These are phyloP conservation scores for Ochropleura plecta DNA, from an alignment of 2,888 invertebrate genomes.

Conservation along the genomic window DNA sequence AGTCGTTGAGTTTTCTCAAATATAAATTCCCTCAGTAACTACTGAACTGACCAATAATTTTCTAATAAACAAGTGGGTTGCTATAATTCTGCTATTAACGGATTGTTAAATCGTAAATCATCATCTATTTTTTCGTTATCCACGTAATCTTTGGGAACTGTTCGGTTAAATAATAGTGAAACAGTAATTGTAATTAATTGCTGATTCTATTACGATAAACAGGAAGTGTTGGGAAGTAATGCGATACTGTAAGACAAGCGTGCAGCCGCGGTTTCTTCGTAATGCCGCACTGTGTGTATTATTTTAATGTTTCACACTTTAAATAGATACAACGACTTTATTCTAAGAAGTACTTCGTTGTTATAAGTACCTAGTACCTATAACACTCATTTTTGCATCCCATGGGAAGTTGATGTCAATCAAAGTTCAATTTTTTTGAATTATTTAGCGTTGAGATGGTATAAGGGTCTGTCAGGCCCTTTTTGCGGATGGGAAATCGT, in stretches of 20 bases:
- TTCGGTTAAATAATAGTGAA: slow-evolving; percentile 52
- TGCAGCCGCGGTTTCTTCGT: slow-evolving; percentile 68
- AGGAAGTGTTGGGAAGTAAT: slow-evolving; percentile 77
- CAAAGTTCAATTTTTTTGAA: neutral
- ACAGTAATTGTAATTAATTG: slow-evolving; percentile 42
- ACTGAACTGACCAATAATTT: neutral
- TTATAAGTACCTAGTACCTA: neutral
- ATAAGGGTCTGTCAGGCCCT: neutral
- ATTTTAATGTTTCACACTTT: slow-evolving; percentile 36
- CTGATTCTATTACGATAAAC: slow-evolving; percentile 58
- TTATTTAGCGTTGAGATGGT: neutral
- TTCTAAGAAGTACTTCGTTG: slow-evolving; percentile 8
- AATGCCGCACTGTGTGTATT: slow-evolving; percentile 39
- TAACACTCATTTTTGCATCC: neutral
- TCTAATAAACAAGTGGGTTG: neutral
- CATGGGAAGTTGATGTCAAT: neutral
- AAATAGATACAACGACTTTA: neutral
- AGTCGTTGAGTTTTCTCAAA: neutral
- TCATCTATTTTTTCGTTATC: slow-evolving; percentile 9
- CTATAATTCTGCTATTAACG: slow-evolving; percentile 5
- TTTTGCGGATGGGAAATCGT: no score
- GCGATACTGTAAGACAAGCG: slow-evolving; percentile 72
- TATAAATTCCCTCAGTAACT: neutral
- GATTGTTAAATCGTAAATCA: slow-evolving; percentile 29
- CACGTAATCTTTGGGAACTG: slow-evolving; percentile 43